Conservation (phyloP, 2,797 vertebrate genomes). For the Alca torda region DNA sequence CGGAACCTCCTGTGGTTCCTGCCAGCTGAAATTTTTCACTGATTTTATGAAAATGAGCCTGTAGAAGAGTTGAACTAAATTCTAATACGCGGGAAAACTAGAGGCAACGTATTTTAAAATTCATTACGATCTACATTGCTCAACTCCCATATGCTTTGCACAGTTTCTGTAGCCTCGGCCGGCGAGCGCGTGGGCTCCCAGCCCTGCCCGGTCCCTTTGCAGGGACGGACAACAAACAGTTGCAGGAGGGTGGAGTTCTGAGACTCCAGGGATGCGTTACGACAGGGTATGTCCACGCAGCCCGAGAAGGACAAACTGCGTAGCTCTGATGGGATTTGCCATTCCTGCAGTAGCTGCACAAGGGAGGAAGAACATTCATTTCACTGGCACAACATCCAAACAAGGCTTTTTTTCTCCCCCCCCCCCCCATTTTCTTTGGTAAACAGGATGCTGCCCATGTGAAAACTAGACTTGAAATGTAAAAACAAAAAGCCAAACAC, state of each 20-base stretch:
- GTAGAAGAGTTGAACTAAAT: background rate
- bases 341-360: background rate
- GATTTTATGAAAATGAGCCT: background rate
- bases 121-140: background rate
- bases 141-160: background rate
- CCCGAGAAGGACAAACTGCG: background rate
- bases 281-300: background rate
- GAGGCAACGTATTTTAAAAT: background rate
- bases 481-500: slow-evolving; percentile 23
- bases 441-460: slow-evolving; percentile 46
- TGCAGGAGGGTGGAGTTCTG: background rate
- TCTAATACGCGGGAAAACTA: background rate
- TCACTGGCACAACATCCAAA: background rate
- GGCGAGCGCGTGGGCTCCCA: background rate
- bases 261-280: background rate
- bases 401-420: background rate
- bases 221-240: background rate
- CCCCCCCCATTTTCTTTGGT: background rate
- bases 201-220: background rate
- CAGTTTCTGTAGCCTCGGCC: background rate
- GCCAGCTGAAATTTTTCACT: background rate
- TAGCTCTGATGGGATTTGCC: background rate
- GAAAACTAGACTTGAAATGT: background rate
- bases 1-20: background rate
- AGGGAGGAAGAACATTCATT: background rate